These are phyloP conservation scores for Hypomecis atomaria DNA, from an alignment of 2,888 invertebrate species.

Conservation along the genomic window DNA sequence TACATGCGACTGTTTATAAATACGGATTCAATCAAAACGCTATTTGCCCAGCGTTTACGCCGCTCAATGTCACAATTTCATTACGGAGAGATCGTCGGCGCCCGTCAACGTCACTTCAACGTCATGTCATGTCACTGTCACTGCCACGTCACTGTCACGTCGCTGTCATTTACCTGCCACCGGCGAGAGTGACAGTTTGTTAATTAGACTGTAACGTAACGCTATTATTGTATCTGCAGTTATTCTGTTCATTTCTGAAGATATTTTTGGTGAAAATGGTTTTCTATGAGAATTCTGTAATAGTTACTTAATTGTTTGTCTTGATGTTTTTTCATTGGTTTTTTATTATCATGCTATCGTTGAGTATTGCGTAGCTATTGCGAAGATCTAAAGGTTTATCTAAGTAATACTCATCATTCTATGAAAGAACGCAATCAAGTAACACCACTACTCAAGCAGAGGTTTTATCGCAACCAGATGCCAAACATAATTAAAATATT, in stretches of 20 bases:
- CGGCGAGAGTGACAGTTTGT: slow-evolving; percentile 69
- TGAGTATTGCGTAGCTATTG: too few relatives aligned
- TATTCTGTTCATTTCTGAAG: slow-evolving; percentile 31
- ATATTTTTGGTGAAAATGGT: slow-evolving; percentile 7
- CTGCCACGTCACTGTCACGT: slow-evolving; percentile 51
- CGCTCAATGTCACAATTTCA: slow-evolving; percentile 75
- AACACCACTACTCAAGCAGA: too few relatives aligned
- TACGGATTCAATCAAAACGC: slow-evolving; percentile 29
- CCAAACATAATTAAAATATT: too few relatives aligned
- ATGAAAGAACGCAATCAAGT: too few relatives aligned
- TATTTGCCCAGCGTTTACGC: slow-evolving; percentile 33
- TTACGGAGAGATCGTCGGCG: slow-evolving; percentile 66
- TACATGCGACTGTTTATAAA: too few relatives aligned
- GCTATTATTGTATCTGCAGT: slow-evolving; percentile 36
- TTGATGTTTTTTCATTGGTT: neutral
- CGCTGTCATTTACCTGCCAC: slow-evolving; percentile 73
- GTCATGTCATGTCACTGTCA: slow-evolving; percentile 54
- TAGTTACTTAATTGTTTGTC: neutral
- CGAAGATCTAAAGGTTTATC: too few relatives aligned
- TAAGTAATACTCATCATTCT: too few relatives aligned
- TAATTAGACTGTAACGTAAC: slow-evolving; percentile 77
- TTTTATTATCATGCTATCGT: neutral
- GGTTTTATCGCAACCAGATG: too few relatives aligned
- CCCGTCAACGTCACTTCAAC: slow-evolving; percentile 51
- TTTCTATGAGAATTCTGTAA: neutral